Evolutionary conservation across 2,797 vertebrate genomes (phyloP).

Genomic region (Mormyrus proboscirostris): DNA sequence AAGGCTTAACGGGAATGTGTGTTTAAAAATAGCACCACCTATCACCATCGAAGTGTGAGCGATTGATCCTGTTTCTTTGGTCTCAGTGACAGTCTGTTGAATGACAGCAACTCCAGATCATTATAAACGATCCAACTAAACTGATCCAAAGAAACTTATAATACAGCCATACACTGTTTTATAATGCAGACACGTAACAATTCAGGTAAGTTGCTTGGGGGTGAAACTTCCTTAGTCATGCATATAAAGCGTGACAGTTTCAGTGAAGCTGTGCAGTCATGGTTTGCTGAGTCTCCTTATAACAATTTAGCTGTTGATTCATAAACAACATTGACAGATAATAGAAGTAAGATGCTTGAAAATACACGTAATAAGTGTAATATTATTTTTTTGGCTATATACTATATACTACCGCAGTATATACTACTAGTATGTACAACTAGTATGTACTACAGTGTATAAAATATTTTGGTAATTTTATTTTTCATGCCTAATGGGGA

Average conservation of each 20-base stretch:
- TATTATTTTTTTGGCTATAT: neutral
- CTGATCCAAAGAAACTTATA: neutral
- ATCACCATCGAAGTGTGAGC: neutral
- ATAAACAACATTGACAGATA: neutral
- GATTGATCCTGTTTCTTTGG: neutral
- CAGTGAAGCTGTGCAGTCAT: neutral
- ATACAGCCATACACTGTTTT: neutral
- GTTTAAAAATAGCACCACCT: slow-evolving; percentile 1
- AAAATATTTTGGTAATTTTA: neutral
- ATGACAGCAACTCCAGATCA: neutral
- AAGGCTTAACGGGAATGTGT: slow-evolving; percentile 1
- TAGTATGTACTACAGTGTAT: neutral
- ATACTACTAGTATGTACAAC: neutral
- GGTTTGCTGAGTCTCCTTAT: neutral
- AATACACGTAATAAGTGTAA: neutral
- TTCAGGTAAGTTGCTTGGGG: neutral
- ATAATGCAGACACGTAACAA: neutral
- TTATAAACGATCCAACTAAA: neutral
- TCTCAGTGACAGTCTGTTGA: neutral
- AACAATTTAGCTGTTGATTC: neutral
- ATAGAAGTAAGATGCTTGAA: neutral
- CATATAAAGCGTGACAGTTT: neutral
- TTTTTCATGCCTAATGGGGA: neutral
- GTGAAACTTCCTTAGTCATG: neutral
- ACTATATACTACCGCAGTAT: neutral